Percentiles rank a stretch among this genome's conserved stretches.
phyloP scores from a whole-genome alignment of 1,140 invertebrate genomes.

The Tetramorium simillimum region DNA sequence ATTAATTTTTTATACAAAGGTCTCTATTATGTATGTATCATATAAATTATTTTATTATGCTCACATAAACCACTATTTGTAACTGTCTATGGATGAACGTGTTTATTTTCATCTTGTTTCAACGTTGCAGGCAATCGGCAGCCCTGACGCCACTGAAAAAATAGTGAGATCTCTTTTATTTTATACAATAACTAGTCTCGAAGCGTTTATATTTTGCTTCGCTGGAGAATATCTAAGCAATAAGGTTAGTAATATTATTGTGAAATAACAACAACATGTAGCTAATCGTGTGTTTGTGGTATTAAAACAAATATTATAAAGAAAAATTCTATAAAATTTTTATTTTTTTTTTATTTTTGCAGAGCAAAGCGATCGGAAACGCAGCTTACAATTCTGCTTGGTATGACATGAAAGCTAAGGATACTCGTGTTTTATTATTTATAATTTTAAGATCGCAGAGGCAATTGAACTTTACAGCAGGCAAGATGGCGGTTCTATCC shows the following conservation, averaged over 20 bases:
- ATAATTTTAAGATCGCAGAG: slow-evolving; percentile 61
- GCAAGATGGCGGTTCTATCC: slow-evolving; percentile 59
- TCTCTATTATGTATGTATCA: neutral
- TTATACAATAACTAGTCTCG: slow-evolving; percentile 49
- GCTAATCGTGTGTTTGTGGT: neutral
- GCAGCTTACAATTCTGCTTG: slow-evolving; percentile 55
- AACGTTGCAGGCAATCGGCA: slow-evolving; percentile 35
- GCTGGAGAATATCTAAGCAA: slow-evolving; percentile 65
- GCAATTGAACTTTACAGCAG: slow-evolving; percentile 57
- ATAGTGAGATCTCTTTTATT: slow-evolving; percentile 52
- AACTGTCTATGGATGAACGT: neutral
- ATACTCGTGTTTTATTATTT: slow-evolving; percentile 49
- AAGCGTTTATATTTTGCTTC: slow-evolving; percentile 66
- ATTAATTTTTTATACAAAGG: neutral
- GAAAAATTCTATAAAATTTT: neutral
- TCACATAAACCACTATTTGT: neutral
- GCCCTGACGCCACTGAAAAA: neutral
- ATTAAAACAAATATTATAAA: neutral
- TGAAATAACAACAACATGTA: neutral
- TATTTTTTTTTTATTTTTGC: neutral
- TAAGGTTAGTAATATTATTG: slow-evolving; percentile 37
- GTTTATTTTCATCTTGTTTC: neutral
- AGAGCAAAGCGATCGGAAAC: slow-evolving; percentile 49
- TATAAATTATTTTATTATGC: neutral
- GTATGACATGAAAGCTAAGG: slow-evolving; percentile 51